Percentiles rank a stretch among this genome's conserved stretches.
phyloP scores from a whole-genome alignment of 2,113 vertebrate genomes.

The Proterorhinus semilunaris region DNA sequence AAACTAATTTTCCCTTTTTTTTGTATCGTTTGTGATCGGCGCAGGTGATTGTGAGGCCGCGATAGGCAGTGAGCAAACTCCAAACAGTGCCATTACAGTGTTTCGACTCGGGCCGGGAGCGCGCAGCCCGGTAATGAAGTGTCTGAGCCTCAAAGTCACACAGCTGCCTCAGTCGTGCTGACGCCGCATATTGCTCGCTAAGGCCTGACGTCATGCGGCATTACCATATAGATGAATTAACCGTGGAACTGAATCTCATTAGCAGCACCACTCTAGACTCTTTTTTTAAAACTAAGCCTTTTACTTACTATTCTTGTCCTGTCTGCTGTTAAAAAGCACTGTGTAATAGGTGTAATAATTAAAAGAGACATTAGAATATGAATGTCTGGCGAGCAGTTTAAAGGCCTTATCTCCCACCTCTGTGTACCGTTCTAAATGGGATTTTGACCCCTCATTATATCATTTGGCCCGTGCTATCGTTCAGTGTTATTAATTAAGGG shows the following conservation, averaged over 20 bases:
- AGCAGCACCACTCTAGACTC: constrained; percentile 1
- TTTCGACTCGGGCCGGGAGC: constrained; percentile 18
- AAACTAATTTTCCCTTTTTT: constrained; percentile 8
- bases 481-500: constrained; percentile 46
- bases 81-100: constrained; percentile 30
- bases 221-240: constrained; percentile 59
- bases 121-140: constrained; percentile 40
- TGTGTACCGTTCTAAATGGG: constrained; percentile 49
- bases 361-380: constrained; percentile 52
- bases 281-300: constrained; percentile 19
- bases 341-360: constrained; percentile 33
- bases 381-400: constrained; percentile 41
- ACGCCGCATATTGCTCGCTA: constrained; percentile 43
- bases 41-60: constrained; percentile 4
- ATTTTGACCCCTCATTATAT: constrained; percentile 52
- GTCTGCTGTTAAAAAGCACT: not conserved
- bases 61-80: constrained; percentile 31
- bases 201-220: constrained; percentile 42
- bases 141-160: constrained; percentile 50
- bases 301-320: constrained; percentile 28
- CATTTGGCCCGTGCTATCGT: constrained; percentile 8
- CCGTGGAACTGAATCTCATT: constrained; percentile 31
- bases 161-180: constrained; percentile 47
- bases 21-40: constrained; percentile 3
- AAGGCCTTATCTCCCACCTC: constrained; percentile 40